Evolutionary conservation across 2,888 invertebrate genomes (phyloP).

Genomic region (Latrodectus elegans): DNA sequence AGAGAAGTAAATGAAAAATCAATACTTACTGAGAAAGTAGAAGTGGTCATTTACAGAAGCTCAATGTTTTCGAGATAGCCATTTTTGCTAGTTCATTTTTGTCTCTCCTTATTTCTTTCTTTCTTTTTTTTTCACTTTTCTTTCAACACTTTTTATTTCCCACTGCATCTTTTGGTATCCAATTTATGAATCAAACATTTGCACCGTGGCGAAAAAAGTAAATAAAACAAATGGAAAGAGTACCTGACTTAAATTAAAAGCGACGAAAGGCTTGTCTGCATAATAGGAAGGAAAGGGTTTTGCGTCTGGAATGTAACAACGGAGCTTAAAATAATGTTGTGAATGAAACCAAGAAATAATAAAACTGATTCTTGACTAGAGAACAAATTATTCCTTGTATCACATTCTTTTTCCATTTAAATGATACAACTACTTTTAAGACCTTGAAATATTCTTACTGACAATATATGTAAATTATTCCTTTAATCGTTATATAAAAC

Average conservation of each 20-base stretch:
- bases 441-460: too few relatives aligned
- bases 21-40: constrained; percentile 46
- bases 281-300: too few relatives aligned
- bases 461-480: too few relatives aligned
- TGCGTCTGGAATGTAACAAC: too few relatives aligned
- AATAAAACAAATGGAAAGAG: constrained; percentile 19
- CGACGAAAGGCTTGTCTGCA: too few relatives aligned
- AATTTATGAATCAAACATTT: constrained; percentile 37
- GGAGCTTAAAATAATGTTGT: too few relatives aligned
- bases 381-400: too few relatives aligned
- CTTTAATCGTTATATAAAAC: too few relatives aligned
- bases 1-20: constrained; percentile 56
- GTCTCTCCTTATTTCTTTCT: neutral
- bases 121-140: neutral
- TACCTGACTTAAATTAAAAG: neutral
- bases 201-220: constrained; percentile 15
- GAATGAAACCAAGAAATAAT: too few relatives aligned
- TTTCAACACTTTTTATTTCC: constrained; percentile 12
- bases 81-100: constrained; percentile 37
- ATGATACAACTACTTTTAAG: too few relatives aligned
- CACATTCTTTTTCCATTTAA: too few relatives aligned
- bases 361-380: too few relatives aligned
- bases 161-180: constrained; percentile 21
- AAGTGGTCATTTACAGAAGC: constrained; percentile 54
- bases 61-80: constrained; percentile 61